These are phyloP conservation scores for Canis aureus DNA, from an alignment of 2,113 vertebrate species.

Conservation along the genomic window DNA sequence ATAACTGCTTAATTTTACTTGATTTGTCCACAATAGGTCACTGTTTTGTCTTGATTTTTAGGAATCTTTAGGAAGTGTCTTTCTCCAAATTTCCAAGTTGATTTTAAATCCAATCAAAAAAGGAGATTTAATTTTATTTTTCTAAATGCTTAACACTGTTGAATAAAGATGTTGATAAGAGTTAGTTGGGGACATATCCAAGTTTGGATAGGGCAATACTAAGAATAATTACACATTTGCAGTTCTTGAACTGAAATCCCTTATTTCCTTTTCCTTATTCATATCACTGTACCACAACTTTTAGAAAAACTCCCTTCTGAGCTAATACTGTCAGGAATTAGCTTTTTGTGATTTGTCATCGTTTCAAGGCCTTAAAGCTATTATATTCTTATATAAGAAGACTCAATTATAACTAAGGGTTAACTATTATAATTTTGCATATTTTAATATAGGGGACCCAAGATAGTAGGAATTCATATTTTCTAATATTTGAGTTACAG, in stretches of 20 bases:
- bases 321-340: not conserved
- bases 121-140: not conserved
- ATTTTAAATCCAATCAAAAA: not conserved
- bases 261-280: not conserved
- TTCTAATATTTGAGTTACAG: not conserved
- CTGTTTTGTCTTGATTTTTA: not conserved
- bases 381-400: not conserved
- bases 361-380: not conserved
- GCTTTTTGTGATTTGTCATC: not conserved
- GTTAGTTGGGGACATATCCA: not conserved
- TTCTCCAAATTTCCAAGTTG: not conserved
- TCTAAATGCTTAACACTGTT: not conserved
- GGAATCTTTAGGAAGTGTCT: not conserved
- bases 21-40: not conserved
- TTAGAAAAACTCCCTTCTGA: not conserved
- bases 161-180: not conserved
- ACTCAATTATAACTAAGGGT: not conserved
- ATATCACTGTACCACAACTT: not conserved
- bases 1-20: not conserved
- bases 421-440: not conserved
- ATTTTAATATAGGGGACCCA: not conserved
- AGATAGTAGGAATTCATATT: not conserved
- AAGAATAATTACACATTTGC: not conserved
- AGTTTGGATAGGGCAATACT: not conserved
- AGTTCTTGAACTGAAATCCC: not conserved